These are phyloP conservation scores for Sphaeridia pumilis DNA, from an alignment of 2,888 invertebrate species.

Conservation along the genomic window DNA sequence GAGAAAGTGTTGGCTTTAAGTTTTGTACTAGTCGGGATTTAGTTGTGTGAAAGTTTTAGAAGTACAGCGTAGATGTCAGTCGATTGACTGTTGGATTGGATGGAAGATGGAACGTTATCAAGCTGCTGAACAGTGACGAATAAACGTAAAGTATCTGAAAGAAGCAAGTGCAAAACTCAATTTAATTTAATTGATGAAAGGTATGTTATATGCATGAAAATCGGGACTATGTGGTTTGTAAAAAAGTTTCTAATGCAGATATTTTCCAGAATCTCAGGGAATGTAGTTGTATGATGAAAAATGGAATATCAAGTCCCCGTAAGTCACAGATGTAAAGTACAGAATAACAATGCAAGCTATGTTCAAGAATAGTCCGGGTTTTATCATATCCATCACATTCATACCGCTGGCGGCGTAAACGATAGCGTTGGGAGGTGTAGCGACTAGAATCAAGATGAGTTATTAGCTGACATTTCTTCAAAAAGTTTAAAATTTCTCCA, in stretches of 20 bases:
- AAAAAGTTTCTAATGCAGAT: neutral
- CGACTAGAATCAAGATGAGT: constrained; percentile 49
- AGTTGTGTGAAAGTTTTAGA: too few species aligned
- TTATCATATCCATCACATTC: constrained; percentile 30
- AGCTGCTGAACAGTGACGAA: too few species aligned
- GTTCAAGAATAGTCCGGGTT: constrained; percentile 30
- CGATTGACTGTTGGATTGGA: too few species aligned
- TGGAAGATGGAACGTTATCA: too few species aligned
- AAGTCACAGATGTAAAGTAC: constrained; percentile 22
- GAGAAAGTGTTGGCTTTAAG: too few species aligned
- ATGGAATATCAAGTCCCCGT: constrained; percentile 30
- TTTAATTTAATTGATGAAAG: too few species aligned
- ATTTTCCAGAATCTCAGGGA: constrained; percentile 12
- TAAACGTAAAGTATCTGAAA: too few species aligned
- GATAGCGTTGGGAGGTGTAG: constrained; percentile 90
- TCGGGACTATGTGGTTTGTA: neutral
- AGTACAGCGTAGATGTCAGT: too few species aligned
- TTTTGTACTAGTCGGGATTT: too few species aligned
- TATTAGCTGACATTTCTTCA: neutral
- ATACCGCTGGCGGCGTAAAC: constrained; percentile 67
- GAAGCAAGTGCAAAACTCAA: too few species aligned
- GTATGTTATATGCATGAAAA: neutral
- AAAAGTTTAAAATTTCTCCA: neutral
- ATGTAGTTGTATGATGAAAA: constrained; percentile 28
- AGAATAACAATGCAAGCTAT: constrained; percentile 26